Evolutionary conservation across 2,888 invertebrate species (phyloP), one percentile per base, ranked within the genome.

Genomic region (Meiosimyza platycephala): DNA sequence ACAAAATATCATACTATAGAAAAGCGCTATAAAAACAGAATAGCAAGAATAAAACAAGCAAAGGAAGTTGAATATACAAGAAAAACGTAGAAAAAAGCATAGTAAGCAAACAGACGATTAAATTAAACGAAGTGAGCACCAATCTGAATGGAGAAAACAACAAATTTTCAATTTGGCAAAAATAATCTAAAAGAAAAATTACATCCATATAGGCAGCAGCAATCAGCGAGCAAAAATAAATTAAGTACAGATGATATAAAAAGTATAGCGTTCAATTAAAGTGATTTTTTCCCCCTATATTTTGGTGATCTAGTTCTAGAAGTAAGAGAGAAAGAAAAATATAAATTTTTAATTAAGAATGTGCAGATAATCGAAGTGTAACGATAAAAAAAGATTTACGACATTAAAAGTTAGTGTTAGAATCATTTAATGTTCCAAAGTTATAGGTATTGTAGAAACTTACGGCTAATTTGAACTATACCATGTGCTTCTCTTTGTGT

Each of bases 251-350:
- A 72, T 75, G 75, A 77, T 74, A 78, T 76, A 55, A 74, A 76
- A n/a, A 79, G 77, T 78, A 75, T 75, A 74, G 76, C 77, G 76
- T 72, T 50, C 13, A 59, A 76, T 75, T 74, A 77, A 74, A 69
- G 74, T 74, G 78, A 77, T 78, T 15, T 51, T 63, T 70, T 47
- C 47, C 52, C 50, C 51, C 18, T 65, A 28, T 28, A 28, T 59
- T 28, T 5, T 70, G 4, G 28, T 70, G 55, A 22, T 22, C 16
- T 55, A n/a, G 15, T 22, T 2, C n/a, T 11, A 55, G 55, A 55
- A 55, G 6, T n/a, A 22, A 18, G 3, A 55, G 22, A 18, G 22
- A 55, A n/a, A 28, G 28, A 28, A 28, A 28, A 18, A 18, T 22
- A 18, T 18, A 64, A 62, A 71, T 63, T 68, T 63, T 59, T 71